Base-by-base conservation (phyloP, 2,888 invertebrate genomes). In the Eulithis prunata region DNA sequence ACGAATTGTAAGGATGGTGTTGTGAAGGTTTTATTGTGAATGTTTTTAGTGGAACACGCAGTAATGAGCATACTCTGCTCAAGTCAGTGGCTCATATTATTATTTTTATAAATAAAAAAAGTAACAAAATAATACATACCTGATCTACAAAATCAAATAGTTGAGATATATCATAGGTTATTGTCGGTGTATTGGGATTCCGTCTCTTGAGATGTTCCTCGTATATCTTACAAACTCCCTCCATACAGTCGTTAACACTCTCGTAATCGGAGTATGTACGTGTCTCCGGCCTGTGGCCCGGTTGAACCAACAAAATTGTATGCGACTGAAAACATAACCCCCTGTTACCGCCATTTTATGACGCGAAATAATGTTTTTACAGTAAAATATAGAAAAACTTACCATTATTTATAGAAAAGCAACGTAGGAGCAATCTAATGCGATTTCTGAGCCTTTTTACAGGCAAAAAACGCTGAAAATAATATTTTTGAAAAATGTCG, bases 241-340 rank as follows among this genome's bases (percentile, higher is more conserved):
- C 99, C 96, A 99, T 97, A 83, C 99, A 99, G 81, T 99, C 99
- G 80, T 99, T 99, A 8, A 99, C 97, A 68, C 98, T 98, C 85
- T 99, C 99, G 82, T 99, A 99, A 88, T 99, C 99, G 0, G 98
- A 98, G 89, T 99, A 99, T 0, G 99, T 99, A 71, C 99, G 95
- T 0, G 98, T 98, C 89, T 99, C 99, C 21, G 99, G 98, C 82
- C 98, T 96, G 0, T 94, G 94, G 2, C 98, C 98, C 1, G 99
- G 98, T 87, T 99, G 99, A 6, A 99, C 97, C 72, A 99, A 90
- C 68, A 99, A 94, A 86, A 99, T 99, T 69, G 99, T 99, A 92
- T 99, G 99, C n/a, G 98, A 96, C 98, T 96, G 87, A 70, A 95
- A 59, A 59, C 41, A 84, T 86, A 86, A 87, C 85, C 85, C 79